phyloP scores from a whole-genome alignment of 2,797 vertebrate species.

The Enteromius treurensis region DNA sequence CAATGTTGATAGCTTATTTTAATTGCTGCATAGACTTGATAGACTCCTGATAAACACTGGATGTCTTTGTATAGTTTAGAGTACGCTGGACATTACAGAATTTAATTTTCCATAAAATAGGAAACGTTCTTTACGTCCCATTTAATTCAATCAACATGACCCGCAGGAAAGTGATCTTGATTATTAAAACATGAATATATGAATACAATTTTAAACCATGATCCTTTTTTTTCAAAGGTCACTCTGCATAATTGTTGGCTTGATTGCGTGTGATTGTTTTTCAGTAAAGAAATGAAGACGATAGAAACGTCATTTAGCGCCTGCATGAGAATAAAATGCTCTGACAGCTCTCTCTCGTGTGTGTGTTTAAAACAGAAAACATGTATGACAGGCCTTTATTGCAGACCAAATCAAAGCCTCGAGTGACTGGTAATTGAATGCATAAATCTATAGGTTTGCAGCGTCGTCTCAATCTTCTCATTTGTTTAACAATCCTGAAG shows the following conservation, averaged over 20 bases:
- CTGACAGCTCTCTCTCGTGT: conserved; percentile 41
- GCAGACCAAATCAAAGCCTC: conserved; percentile 23
- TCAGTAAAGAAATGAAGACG: conserved; percentile 41
- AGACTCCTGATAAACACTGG: background rate
- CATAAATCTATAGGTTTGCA: background rate
- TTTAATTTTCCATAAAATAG: conserved; percentile 6
- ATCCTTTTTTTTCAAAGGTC: conserved; percentile 51
- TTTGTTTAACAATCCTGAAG: conserved; percentile 24
- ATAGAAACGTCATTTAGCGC: conserved; percentile 30
- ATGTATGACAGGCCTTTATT: conserved; percentile 41
- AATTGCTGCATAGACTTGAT: background rate
- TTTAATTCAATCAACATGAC: conserved; percentile 38
- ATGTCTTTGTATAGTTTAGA: background rate
- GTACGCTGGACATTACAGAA: conserved; percentile 17
- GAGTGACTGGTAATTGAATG: conserved; percentile 35
- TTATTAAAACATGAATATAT: conserved; percentile 48
- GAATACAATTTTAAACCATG: conserved; percentile 37
- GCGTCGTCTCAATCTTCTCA: conserved; percentile 18
- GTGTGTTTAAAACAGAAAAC: conserved; percentile 21
- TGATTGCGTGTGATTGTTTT: conserved; percentile 54
- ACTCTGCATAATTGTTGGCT: conserved; percentile 40
- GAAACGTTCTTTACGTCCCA: conserved; percentile 29
- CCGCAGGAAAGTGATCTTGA: conserved; percentile 33
- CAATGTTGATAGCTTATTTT: background rate
- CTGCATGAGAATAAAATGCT: conserved; percentile 27